Base-by-base conservation (phyloP, 2,888 invertebrate species). In the Amphipyra berbera region DNA sequence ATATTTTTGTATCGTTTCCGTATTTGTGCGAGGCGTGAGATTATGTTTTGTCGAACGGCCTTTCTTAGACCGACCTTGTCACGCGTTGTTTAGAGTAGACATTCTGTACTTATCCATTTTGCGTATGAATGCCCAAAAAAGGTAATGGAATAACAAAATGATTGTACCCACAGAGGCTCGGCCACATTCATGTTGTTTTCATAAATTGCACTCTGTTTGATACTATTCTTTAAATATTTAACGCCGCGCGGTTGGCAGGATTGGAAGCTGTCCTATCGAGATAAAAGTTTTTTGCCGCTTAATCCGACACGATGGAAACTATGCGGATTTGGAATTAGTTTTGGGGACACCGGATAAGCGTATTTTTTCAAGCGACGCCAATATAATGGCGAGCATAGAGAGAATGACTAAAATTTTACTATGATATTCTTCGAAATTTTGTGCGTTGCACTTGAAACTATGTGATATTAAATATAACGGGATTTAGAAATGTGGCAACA, bases 171-270 rank as follows among this genome's bases (percentile, higher is more conserved):
- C 58, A 38, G 61, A 54, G 53, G 65, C 59, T 44, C 53, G 38
- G 46, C 50, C 50, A 64, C 57, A 48, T 68, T 55, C 70, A 58
- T 69, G 71, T 69, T 77, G 77, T 82, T 84, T 86, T 81, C 79
- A 82, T 84, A 84, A 81, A 87, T 81, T 86, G 85, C 85, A 86
- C 87, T 87, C 77, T 68, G 71, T 77, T 82, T 83, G 76, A 84
- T 82, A 78, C 69, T 68, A 64, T 67, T 69, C 66, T 77, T 82
- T 82, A 71, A 80, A 83, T 82, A 82, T 82, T 83, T 68, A 82
- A 66, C 59, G 73, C 67, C 60, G 60, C 71, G 58, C 30, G 55
- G 52, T 40, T 61, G 66, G 53, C 55, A 48, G 53, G 53, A 71
- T 75, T 61, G 58, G 52, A 64, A 41, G 52, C 60, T 61, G 46